A percentile compares a stretch with the other conserved stretches of the same genome.
phyloP scores from a whole-genome alignment of 53 echinoderm and acorn worm species.

The Apostichopus leukothele region DNA sequence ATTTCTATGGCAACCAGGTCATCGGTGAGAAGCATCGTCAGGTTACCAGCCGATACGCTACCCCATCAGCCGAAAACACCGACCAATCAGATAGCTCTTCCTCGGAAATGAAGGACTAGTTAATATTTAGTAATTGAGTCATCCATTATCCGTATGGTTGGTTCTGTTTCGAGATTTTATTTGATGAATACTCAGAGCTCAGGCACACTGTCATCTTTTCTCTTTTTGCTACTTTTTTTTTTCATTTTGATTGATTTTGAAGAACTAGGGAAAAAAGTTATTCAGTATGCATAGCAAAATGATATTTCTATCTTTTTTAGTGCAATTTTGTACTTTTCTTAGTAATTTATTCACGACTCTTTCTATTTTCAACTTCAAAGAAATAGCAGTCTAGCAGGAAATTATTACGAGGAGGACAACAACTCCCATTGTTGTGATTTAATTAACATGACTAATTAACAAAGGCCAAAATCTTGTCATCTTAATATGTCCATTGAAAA shows the following conservation, averaged over 20 bases:
- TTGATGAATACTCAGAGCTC: neutral
- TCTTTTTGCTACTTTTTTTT: neutral
- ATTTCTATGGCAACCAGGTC: constrained; percentile 61
- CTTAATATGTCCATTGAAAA: neutral
- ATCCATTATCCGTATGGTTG: neutral
- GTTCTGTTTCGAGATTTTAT: neutral
- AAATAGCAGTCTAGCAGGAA: neutral
- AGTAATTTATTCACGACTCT: neutral
- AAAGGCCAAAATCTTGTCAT: neutral
- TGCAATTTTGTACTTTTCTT: constrained; percentile 2
- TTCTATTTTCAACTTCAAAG: neutral
- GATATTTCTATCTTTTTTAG: neutral
- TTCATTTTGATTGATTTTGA: neutral
- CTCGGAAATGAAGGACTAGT: neutral
- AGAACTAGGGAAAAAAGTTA: neutral
- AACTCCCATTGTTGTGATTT: neutral
- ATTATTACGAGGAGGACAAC: neutral
- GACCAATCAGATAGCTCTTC: constrained; percentile 7
- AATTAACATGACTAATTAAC: neutral
- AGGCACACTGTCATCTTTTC: neutral
- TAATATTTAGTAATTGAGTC: neutral
- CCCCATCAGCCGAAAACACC: neutral
- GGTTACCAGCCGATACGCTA: constrained; percentile 61
- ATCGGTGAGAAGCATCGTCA: constrained; percentile 73
- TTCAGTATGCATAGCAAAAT: neutral